Percentiles rank a stretch among this genome's conserved stretches.
Evolutionary conservation across 92 coral and sea anemone genomes (phyloP).

Genomic region (Umimayanthus chanpuru): DNA sequence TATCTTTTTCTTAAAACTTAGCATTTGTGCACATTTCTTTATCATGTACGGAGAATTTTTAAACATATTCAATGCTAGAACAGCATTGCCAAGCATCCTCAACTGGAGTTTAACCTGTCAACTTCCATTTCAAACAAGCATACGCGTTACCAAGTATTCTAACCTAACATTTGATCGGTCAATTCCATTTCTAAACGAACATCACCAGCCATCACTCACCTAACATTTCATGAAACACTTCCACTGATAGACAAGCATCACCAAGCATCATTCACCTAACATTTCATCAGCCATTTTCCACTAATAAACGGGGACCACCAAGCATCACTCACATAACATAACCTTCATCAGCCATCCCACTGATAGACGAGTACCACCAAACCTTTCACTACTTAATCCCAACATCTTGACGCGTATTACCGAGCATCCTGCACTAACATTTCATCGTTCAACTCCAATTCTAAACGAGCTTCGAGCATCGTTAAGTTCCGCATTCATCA

Average conservation of each 20-base stretch:
- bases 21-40: too few species aligned
- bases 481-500: not conserved
- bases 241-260: slow-evolving; percentile 31
- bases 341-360: not conserved
- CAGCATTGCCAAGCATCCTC: too few species aligned
- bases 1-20: too few species aligned
- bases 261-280: not conserved
- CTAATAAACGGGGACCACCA: not conserved
- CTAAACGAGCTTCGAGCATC: not conserved
- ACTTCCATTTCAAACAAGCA: too few species aligned
- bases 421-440: not conserved
- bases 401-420: not conserved
- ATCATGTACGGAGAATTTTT: too few species aligned
- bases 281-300: too few species aligned
- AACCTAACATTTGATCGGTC: too few species aligned
- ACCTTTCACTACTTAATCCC: too few species aligned
- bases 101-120: too few species aligned
- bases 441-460: not conserved
- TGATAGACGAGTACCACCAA: not conserved
- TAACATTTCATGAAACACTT: slow-evolving; percentile 83
- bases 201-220: slow-evolving; percentile 46
- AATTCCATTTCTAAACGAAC: too few species aligned
- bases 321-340: not conserved
- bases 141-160: too few species aligned
- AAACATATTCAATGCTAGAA: too few species aligned